Evolutionary conservation across 2,113 vertebrate genomes (phyloP).

Genomic region (Carassius auratus): DNA sequence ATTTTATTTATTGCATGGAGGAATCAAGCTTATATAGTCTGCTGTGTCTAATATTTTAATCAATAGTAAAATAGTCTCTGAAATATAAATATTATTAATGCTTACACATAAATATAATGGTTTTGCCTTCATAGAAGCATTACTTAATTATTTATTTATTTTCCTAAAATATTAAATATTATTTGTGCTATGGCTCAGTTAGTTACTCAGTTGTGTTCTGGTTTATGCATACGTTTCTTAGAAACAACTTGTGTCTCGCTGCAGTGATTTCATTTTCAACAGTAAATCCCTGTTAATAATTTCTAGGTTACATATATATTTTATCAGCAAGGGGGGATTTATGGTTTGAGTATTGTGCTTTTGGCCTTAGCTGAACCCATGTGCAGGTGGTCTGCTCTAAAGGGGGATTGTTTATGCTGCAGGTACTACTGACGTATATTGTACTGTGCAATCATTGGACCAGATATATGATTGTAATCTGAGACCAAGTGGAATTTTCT

Average conservation of each 20-base stretch:
- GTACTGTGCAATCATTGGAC: no score
- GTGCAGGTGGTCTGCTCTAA: no score
- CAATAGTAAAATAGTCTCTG: no score
- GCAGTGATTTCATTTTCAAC: not conserved
- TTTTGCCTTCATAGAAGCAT: not conserved
- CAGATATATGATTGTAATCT: no score
- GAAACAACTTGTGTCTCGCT: not conserved
- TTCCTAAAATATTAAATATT: no score
- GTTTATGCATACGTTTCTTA: not conserved
- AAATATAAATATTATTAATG: not conserved
- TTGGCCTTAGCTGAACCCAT: not conserved
- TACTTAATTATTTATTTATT: not conserved
- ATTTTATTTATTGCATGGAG: no score
- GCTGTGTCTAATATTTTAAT: no score
- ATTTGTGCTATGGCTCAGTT: no score
- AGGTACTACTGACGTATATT: no score
- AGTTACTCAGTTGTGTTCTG: not conserved
- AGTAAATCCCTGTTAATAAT: conserved; percentile 21
- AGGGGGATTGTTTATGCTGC: no score
- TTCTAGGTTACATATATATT: conserved; percentile 21
- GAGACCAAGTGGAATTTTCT: no score
- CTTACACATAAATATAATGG: not conserved
- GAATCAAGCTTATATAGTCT: no score
- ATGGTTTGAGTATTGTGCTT: not conserved
- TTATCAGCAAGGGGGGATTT: conserved; percentile 5